Evolutionary conservation across 2,113 vertebrate species (phyloP).

Genomic region (Dinomys branickii): DNA sequence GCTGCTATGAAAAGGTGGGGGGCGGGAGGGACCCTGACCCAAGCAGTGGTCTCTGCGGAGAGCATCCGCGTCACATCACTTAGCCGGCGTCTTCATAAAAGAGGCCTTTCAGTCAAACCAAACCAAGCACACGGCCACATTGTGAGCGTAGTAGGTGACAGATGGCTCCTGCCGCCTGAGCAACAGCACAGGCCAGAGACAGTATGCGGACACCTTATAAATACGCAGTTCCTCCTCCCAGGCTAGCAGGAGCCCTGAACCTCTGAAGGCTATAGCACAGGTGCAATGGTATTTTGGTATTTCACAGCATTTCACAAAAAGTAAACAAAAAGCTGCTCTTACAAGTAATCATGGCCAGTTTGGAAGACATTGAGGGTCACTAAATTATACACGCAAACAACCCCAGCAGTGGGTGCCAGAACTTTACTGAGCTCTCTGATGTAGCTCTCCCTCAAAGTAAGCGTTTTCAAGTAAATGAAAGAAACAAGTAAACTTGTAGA

Average conservation of each 20-base stretch:
- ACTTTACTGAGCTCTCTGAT: constrained; percentile 29
- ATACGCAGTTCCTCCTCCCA: constrained; percentile 44
- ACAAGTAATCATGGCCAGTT: constrained; percentile 34
- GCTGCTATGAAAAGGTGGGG: neutral
- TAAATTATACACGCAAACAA: constrained; percentile 43
- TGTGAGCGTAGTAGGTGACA: constrained; percentile 29
- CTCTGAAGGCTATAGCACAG: constrained; percentile 59
- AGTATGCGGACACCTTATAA: constrained; percentile 18
- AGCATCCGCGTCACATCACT: neutral
- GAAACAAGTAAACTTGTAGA: constrained; percentile 16
- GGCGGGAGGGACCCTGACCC: neutral
- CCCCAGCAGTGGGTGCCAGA: neutral
- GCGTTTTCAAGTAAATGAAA: constrained; percentile 49
- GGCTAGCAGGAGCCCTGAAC: constrained; percentile 53
- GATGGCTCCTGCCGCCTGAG: neutral
- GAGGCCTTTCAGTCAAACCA: constrained; percentile 9
- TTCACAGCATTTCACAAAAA: constrained; percentile 38
- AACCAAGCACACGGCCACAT: neutral
- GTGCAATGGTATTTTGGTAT: constrained; percentile 59
- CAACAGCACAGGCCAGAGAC: neutral
- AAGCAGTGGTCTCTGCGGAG: neutral
- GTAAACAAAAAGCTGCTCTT: constrained; percentile 16
- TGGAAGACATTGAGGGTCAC: neutral
- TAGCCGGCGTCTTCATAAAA: neutral
- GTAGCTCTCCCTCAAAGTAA: constrained; percentile 40